These are phyloP conservation scores for Allygus modestus DNA, from an alignment of 2,888 invertebrate species.

Conservation along the genomic window DNA sequence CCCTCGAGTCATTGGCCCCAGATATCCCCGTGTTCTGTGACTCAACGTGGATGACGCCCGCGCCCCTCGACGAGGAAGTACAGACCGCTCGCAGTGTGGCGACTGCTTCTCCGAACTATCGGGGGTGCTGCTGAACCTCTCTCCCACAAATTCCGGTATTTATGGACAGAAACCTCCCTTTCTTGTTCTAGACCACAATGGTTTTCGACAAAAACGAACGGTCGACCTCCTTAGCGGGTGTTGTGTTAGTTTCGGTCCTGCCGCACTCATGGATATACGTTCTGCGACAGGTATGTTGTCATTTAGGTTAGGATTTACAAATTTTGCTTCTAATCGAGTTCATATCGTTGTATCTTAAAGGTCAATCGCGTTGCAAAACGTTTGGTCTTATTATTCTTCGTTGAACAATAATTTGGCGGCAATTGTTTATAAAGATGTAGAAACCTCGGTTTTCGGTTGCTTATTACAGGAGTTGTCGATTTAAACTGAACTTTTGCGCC, in stretches of 20 bases:
- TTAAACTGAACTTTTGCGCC: too few species aligned
- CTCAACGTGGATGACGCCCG: neutral
- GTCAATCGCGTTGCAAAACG: too few species aligned
- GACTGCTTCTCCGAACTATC: neutral
- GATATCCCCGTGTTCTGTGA: neutral
- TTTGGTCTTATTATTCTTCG: too few species aligned
- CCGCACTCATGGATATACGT: neutral
- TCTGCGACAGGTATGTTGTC: slow-evolving; percentile 19
- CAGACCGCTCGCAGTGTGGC: neutral
- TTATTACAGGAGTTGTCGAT: too few species aligned
- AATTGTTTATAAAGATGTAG: too few species aligned
- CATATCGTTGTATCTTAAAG: too few species aligned
- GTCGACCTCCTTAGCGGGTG: slow-evolving; percentile 39
- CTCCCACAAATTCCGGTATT: slow-evolving; percentile 19
- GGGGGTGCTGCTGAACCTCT: neutral
- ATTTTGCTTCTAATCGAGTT: neutral
- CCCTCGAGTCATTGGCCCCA: neutral
- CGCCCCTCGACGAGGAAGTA: neutral
- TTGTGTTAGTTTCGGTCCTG: slow-evolving; percentile 10
- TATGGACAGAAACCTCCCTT: slow-evolving; percentile 41
- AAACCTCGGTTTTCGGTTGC: too few species aligned
- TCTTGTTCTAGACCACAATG: slow-evolving; percentile 47
- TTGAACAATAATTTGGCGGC: too few species aligned
- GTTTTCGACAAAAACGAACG: slow-evolving; percentile 50
- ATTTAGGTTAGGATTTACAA: slow-evolving; percentile 4